These are phyloP conservation scores for Hemibagrus guttatus DNA, from an alignment of 2,797 vertebrate genomes.

Conservation along the genomic window DNA sequence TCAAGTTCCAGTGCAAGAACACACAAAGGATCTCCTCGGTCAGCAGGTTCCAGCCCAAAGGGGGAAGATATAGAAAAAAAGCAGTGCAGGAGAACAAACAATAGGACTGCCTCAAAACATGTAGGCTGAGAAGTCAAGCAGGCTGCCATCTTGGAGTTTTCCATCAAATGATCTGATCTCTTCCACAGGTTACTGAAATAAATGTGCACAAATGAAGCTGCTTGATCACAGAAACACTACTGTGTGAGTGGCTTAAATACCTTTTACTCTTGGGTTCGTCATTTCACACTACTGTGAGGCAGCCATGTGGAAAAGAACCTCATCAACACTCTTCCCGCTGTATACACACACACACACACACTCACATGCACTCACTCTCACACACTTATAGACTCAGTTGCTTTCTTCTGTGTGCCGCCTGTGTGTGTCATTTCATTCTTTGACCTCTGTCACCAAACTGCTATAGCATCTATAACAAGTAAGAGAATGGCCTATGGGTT, in stretches of 20 bases:
- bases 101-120: background rate
- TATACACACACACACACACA: background rate
- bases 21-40: constrained; percentile 22
- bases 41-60: constrained; percentile 26
- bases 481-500: constrained; percentile 12
- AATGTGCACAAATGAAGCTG: background rate
- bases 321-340: constrained; percentile 17
- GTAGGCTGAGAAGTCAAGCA: constrained; percentile 37
- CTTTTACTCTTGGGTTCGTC: constrained; percentile 16
- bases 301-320: constrained; percentile 33
- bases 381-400: background rate
- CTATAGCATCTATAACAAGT: constrained; percentile 28
- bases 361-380: background rate
- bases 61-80: constrained; percentile 21
- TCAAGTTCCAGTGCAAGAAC: constrained; percentile 15
- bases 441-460: constrained; percentile 17
- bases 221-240: background rate
- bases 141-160: constrained; percentile 29
- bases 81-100: background rate
- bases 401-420: background rate
- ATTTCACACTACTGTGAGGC: constrained; percentile 18
- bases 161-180: constrained; percentile 33
- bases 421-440: background rate
- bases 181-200: constrained; percentile 34
- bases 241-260: constrained; percentile 22